Conservation (phyloP, 2,797 vertebrate species). For the Cuculus canorus region DNA sequence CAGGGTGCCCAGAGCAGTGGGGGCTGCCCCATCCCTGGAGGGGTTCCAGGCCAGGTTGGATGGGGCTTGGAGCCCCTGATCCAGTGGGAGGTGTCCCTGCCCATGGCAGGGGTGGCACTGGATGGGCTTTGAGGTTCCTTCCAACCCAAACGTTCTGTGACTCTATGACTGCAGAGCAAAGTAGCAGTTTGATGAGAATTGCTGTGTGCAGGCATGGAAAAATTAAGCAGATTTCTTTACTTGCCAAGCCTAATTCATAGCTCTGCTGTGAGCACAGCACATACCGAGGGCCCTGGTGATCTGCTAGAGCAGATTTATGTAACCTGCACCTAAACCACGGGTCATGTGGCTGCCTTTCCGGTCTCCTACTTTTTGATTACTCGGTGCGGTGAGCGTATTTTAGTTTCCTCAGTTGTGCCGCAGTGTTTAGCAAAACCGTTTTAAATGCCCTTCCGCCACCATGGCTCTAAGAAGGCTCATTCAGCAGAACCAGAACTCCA, state of each 20-base stretch:
- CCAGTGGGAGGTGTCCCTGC: too few relatives aligned
- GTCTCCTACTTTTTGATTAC: constrained; percentile 61
- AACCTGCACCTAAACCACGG: constrained; percentile 73
- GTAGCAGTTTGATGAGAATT: background rate
- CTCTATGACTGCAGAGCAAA: background rate
- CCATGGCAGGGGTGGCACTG: too few relatives aligned
- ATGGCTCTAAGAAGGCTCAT: constrained; percentile 81
- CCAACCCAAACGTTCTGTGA: too few relatives aligned
- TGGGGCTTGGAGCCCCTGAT: too few relatives aligned
- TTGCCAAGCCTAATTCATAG: constrained; percentile 33
- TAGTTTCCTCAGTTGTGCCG: constrained; percentile 25
- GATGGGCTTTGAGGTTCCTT: too few relatives aligned
- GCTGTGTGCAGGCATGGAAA: background rate
- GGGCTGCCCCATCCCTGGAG: too few relatives aligned
- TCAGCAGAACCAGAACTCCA: constrained; percentile 71
- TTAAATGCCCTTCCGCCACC: constrained; percentile 55
- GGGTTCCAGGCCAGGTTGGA: too few relatives aligned
- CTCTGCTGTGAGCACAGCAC: constrained; percentile 45
- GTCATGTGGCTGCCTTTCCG: constrained; percentile 87
- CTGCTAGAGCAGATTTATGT: constrained; percentile 77
- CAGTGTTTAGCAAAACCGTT: constrained; percentile 56
- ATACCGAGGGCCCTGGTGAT: constrained; percentile 50
- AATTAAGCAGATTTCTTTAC: constrained; percentile 60
- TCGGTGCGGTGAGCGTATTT: constrained; percentile 5
- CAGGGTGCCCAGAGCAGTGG: too few relatives aligned